Conservation (phyloP, 2,113 vertebrate species). For the Malaclemys terrapin region DNA sequence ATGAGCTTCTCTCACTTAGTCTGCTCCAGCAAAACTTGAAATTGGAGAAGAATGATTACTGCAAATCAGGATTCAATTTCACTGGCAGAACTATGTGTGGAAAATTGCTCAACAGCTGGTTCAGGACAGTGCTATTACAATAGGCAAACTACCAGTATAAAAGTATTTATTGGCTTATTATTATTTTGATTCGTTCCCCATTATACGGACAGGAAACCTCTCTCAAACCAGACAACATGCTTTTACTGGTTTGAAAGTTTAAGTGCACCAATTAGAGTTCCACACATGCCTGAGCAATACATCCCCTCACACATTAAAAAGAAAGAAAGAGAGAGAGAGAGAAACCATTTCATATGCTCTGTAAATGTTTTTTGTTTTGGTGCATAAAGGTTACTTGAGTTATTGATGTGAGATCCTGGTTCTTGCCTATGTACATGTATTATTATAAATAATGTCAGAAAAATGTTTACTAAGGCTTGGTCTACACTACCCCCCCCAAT, state of each 20-base stretch:
- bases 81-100: not conserved
- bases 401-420: not conserved
- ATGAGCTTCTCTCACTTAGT: not conserved
- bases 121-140: not conserved
- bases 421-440: not conserved
- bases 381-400: not conserved
- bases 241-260: not conserved
- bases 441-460: conserved; percentile 1
- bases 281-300: not conserved
- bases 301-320: not conserved
- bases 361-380: not conserved
- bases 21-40: not conserved
- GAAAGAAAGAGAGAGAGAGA: too few species aligned
- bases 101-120: not conserved
- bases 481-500: too few species aligned
- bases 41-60: not conserved
- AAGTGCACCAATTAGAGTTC: not conserved
- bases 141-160: not conserved
- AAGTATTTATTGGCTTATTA: not conserved
- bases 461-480: not conserved
- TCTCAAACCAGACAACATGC: not conserved
- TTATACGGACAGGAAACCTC: not conserved
- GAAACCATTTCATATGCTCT: not conserved
- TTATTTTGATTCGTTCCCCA: not conserved
- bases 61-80: not conserved